Evolutionary conservation across 2,797 vertebrate species (phyloP).

Genomic region (Mormyrops boulengeri): DNA sequence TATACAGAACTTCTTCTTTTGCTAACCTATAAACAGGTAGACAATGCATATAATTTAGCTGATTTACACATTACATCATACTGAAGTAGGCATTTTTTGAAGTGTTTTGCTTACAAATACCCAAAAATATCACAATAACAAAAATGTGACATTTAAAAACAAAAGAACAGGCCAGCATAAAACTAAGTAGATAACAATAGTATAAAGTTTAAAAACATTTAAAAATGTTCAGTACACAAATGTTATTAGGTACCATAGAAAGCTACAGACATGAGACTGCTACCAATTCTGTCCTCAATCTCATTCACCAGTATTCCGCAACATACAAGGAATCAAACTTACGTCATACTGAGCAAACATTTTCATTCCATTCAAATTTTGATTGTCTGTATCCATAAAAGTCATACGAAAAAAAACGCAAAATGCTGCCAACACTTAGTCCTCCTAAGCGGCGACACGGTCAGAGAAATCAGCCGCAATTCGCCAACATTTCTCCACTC

Average conservation of each 20-base stretch:
- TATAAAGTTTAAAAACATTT: not conserved
- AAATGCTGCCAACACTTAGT: slow-evolving; percentile 32
- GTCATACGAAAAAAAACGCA: slow-evolving; percentile 20
- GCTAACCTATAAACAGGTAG: slow-evolving; percentile 63
- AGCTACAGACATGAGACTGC: not conserved
- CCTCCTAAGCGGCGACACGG: slow-evolving; percentile 34
- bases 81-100: not conserved
- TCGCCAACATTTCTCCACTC: slow-evolving; percentile 47
- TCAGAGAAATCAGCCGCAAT: slow-evolving; percentile 8
- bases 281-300: not conserved
- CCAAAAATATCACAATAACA: not conserved
- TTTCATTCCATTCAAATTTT: slow-evolving; percentile 6
- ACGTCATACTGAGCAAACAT: slow-evolving; percentile 18
- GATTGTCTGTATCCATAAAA: slow-evolving; percentile 16
- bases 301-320: not conserved
- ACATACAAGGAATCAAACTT: slow-evolving; percentile 7
- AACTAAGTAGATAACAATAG: not conserved
- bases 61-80: not conserved
- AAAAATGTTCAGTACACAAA: not conserved
- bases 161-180: not conserved
- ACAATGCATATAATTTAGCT: not conserved
- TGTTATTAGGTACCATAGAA: not conserved
- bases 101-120: not conserved
- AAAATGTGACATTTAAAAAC: not conserved
- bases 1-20: slow-evolving; percentile 83